A percentile compares a stretch with the other conserved stretches of the same genome.
Evolutionary conservation across 2,888 invertebrate species (phyloP).

Genomic region (Eilema griseolum): DNA sequence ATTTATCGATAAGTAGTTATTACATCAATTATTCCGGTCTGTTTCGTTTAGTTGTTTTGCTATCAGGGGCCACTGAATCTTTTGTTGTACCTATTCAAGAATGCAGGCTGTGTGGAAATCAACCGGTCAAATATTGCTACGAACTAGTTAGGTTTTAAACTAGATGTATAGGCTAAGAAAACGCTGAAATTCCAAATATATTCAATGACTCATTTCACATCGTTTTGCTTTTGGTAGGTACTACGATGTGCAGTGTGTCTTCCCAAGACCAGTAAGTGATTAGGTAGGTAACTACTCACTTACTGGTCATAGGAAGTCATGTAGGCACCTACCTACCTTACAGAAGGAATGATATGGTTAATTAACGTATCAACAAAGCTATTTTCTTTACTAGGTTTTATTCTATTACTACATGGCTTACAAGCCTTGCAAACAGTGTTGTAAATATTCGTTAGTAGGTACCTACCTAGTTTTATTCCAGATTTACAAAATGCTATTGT

Average conservation of each 20-base stretch:
- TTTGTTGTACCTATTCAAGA: constrained; percentile 44
- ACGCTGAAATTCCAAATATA: constrained; percentile 37
- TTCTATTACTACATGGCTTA: background rate
- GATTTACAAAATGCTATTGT: background rate
- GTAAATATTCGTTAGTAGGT: background rate
- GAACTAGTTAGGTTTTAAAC: constrained; percentile 46
- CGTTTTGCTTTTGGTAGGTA: too few relatives aligned
- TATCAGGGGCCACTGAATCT: constrained; percentile 40
- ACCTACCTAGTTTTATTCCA: background rate
- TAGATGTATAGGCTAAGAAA: constrained; percentile 29
- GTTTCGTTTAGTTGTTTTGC: constrained; percentile 23
- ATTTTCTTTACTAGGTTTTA: background rate
- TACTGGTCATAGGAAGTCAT: too few relatives aligned
- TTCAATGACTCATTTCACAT: constrained; percentile 28
- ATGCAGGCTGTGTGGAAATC: constrained; percentile 44
- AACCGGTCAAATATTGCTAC: constrained; percentile 35
- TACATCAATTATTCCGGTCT: constrained; percentile 21
- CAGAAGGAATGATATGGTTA: background rate
- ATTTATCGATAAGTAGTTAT: constrained; percentile 9
- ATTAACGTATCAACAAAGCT: too few relatives aligned
- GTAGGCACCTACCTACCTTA: background rate
- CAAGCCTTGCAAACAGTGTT: background rate
- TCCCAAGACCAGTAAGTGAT: background rate
- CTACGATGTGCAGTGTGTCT: too few relatives aligned
- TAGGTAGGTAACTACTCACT: too few relatives aligned